Percentiles rank a stretch among this genome's conserved stretches.
Evolutionary conservation across 2,888 invertebrate genomes (phyloP).

Genomic region (Mythimna ferrago): DNA sequence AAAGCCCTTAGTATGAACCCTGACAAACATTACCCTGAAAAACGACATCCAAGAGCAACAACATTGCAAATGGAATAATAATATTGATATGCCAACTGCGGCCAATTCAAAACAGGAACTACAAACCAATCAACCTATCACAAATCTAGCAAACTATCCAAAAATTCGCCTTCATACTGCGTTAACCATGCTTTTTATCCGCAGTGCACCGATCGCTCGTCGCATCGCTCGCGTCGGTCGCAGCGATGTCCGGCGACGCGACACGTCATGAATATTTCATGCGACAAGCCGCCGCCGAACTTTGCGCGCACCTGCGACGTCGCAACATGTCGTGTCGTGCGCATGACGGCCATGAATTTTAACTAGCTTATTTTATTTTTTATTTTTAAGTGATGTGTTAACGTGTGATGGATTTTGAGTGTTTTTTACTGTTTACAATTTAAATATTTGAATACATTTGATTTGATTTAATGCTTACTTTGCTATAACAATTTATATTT

Average conservation of each 20-base stretch:
- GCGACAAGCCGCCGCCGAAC: slow-evolving; percentile 40
- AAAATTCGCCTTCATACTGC: slow-evolving; percentile 11
- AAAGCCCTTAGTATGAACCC: too few species aligned
- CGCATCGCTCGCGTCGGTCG: slow-evolving; percentile 19
- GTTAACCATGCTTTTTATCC: slow-evolving; percentile 21
- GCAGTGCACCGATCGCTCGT: slow-evolving; percentile 17
- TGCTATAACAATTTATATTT: slow-evolving; percentile 6
- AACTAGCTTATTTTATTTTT: slow-evolving; percentile 28
- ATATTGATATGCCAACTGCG: too few species aligned
- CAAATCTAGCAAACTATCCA: not conserved
- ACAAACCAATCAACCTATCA: not conserved
- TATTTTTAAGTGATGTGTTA: slow-evolving; percentile 14
- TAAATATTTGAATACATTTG: slow-evolving; percentile 10
- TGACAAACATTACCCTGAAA: not conserved
- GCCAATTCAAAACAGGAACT: not conserved
- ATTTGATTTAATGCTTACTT: not conserved
- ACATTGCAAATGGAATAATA: not conserved
- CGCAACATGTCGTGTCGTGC: slow-evolving; percentile 39
- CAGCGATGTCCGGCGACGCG: slow-evolving; percentile 44
- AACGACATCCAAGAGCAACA: not conserved
- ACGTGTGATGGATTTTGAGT: slow-evolving; percentile 13
- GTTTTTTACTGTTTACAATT: slow-evolving; percentile 16
- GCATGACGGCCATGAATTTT: slow-evolving; percentile 42
- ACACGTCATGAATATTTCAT: slow-evolving; percentile 58
- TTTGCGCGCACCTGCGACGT: slow-evolving; percentile 53